Evolutionary conservation across 1,140 invertebrate genomes (phyloP).

Genomic region (Pristionchus pacificus): DNA sequence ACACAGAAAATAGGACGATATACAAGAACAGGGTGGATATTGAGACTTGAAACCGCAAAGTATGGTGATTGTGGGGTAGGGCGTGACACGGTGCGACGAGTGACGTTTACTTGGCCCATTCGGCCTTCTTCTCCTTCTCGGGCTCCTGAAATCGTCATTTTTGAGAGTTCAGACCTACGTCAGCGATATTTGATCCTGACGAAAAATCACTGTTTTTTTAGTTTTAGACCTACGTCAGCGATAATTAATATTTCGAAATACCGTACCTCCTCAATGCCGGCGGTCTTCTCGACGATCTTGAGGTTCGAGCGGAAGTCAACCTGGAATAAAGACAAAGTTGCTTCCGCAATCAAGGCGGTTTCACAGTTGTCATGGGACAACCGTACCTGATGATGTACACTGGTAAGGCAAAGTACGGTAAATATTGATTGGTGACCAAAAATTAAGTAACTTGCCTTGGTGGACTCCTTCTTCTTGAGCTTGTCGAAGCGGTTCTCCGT

Average conservation of each 20-base stretch:
- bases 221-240: neutral
- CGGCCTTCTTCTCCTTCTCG: constrained; percentile 36
- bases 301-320: constrained; percentile 97
- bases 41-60: no score
- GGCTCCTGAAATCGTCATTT: neutral
- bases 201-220: neutral
- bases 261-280: constrained; percentile 83
- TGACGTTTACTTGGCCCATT: constrained; percentile 38
- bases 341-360: no score
- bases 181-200: neutral
- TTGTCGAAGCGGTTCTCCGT: constrained; percentile 98
- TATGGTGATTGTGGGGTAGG: neutral
- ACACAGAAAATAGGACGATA: neutral
- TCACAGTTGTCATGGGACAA: no score
- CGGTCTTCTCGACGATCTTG: constrained; percentile 97
- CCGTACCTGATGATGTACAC: no score
- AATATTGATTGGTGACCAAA: neutral
- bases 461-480: constrained; percentile 82
- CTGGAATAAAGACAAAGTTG: neutral
- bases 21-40: neutral
- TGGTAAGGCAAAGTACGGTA: no score
- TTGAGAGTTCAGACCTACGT: neutral
- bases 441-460: constrained; percentile 66
- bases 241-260: neutral
- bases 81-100: neutral